Conservation (phyloP, 2,888 invertebrate species). For the Cyaniris semiargus region DNA sequence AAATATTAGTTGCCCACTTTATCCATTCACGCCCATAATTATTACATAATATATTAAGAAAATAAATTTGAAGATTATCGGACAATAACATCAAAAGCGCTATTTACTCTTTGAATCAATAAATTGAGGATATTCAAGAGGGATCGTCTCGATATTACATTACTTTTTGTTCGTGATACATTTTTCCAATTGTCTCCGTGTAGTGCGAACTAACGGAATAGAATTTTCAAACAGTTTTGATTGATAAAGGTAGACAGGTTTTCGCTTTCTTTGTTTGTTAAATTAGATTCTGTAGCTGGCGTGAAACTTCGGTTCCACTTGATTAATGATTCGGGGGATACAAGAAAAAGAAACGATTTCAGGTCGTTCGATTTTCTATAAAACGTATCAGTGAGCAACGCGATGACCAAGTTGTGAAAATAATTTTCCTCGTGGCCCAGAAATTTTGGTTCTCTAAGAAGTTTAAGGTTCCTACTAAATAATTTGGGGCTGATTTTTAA, state of each 20-base stretch:
- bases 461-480: not conserved
- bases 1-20: too few species aligned
- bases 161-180: conserved; percentile 78
- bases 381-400: conserved; percentile 50
- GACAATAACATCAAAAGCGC: not conserved
- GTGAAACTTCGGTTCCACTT: conserved; percentile 73
- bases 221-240: conserved; percentile 79
- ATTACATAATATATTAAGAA: too few species aligned
- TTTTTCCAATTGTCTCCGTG: conserved; percentile 76
- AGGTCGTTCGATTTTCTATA: conserved; percentile 59
- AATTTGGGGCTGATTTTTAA: not conserved
- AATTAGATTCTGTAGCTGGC: conserved; percentile 75
- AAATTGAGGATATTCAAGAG: too few species aligned
- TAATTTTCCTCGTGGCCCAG: not conserved
- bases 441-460: not conserved
- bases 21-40: too few species aligned
- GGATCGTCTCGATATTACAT: conserved; percentile 74
- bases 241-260: conserved; percentile 80
- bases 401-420: conserved; percentile 12
- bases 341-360: conserved; percentile 65
- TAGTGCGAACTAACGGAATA: conserved; percentile 74
- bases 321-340: conserved; percentile 71
- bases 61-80: too few species aligned
- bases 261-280: conserved; percentile 78
- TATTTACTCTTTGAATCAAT: not conserved